These are phyloP conservation scores for Macroteleia sp. DNA, from an alignment of 2,888 invertebrate species.

Conservation along the genomic window DNA sequence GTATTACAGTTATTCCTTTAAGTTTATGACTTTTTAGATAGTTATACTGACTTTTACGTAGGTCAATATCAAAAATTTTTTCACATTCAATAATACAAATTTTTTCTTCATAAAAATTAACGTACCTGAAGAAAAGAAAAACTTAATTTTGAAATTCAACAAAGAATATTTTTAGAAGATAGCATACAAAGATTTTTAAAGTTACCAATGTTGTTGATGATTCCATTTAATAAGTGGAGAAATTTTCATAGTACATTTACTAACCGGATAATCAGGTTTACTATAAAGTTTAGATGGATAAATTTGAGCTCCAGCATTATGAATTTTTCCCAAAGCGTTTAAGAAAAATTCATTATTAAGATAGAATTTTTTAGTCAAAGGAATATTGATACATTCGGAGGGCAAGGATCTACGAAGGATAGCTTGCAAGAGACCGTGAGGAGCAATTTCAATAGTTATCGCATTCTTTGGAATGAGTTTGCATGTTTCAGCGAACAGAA, in stretches of 20 bases:
- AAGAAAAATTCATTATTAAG: conserved; percentile 76
- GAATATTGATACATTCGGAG: conserved; percentile 88
- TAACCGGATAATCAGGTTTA: conserved; percentile 85
- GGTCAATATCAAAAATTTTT: conserved; percentile 71
- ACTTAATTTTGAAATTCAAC: too few species aligned
- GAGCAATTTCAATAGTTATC: conserved; percentile 94
- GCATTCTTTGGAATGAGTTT: conserved; percentile 92
- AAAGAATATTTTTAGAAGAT: too few species aligned
- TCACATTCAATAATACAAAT: conserved; percentile 66
- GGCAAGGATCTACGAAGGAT: conserved; percentile 91
- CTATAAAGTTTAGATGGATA: conserved; percentile 85
- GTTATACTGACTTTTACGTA: conserved; percentile 78
- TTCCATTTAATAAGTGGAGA: conserved; percentile 79
- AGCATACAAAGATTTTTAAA: too few species aligned
- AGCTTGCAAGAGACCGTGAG: conserved; percentile 94
- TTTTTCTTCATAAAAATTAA: conserved; percentile 77
- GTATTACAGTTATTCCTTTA: conserved; percentile 86
- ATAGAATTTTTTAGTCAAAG: conserved; percentile 89
- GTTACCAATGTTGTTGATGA: too few species aligned
- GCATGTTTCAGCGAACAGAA: conserved; percentile 92
- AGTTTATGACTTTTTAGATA: conserved; percentile 85
- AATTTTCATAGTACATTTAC: conserved; percentile 86
- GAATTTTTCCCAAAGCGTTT: conserved; percentile 85
- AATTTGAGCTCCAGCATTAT: conserved; percentile 85
- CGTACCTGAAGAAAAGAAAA: too few species aligned